Evolutionary conservation across 2,113 vertebrate genomes (phyloP).

Genomic region (Eolophus roseicapilla): DNA sequence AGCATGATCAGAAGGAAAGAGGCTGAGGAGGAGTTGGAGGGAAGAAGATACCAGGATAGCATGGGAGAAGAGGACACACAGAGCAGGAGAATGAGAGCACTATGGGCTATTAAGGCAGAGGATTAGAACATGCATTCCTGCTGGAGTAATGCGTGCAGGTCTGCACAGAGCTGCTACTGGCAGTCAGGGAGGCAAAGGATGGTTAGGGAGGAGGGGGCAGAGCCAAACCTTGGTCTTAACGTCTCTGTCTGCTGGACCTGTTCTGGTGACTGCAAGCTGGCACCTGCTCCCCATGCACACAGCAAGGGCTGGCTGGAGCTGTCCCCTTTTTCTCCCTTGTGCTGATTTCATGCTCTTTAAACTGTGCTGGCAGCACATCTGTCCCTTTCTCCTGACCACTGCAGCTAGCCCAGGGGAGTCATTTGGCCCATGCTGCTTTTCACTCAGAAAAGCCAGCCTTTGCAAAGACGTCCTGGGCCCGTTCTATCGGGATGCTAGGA

Average conservation of each 20-base stretch:
- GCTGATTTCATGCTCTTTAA: neutral
- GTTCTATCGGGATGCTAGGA: neutral
- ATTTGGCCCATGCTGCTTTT: neutral
- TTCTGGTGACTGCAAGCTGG: neutral
- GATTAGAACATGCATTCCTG: neutral
- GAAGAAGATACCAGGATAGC: neutral
- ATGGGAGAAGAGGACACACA: neutral
- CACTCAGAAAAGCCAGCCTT: neutral
- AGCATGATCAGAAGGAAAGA: neutral
- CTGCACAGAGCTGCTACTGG: neutral
- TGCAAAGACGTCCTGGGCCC: neutral
- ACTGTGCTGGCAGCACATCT: neutral
- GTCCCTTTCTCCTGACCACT: neutral
- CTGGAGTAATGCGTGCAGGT: neutral
- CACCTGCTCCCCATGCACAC: neutral
- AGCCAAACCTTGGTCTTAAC: neutral
- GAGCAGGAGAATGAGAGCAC: neutral
- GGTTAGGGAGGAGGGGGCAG: neutral
- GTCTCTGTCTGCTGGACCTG: neutral
- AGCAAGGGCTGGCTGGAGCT: neutral
- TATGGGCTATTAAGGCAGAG: neutral
- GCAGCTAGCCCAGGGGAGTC: neutral
- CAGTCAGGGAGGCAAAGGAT: neutral
- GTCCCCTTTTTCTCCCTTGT: neutral
- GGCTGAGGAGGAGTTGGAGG: neutral